phyloP scores from a whole-genome alignment of 2,888 invertebrate genomes.

The Myopa tessellatipennis region DNA sequence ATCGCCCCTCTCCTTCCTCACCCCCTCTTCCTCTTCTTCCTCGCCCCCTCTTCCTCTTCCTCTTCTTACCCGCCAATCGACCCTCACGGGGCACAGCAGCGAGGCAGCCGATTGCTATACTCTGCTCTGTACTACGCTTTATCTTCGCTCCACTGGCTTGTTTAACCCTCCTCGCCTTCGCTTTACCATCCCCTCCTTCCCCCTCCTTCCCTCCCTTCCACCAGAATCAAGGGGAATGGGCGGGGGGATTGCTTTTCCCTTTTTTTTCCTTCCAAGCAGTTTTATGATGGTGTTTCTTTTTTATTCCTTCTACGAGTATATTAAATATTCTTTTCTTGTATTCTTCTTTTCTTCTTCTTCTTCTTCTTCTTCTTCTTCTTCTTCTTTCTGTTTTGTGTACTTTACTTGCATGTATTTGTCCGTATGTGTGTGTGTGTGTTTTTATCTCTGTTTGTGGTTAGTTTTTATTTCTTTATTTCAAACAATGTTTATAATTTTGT shows the following conservation, averaged over 20 bases:
- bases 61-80: not conserved
- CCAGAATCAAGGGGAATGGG: too few relatives aligned
- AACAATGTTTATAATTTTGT: too few relatives aligned
- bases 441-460: too few relatives aligned
- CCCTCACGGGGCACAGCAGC: not conserved
- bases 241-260: not conserved
- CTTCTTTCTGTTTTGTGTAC: not conserved
- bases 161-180: not conserved
- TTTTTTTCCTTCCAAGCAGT: not conserved
- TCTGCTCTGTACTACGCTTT: not conserved
- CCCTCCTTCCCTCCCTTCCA: not conserved
- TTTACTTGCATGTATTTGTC: not conserved
- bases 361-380: not conserved
- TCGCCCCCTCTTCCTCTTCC: not conserved
- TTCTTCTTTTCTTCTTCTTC: not conserved
- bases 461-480: too few relatives aligned
- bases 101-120: too few relatives aligned
- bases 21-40: not conserved
- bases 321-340: not conserved
- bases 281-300: slow-evolving; percentile 5
- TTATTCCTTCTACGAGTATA: not conserved
- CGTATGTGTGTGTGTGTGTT: not conserved
- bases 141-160: not conserved
- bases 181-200: not conserved
- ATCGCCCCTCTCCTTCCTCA: not conserved